These are phyloP conservation scores for Pipistrellus pipistrellus DNA, from an alignment of 2,797 vertebrate species.

Conservation along the genomic window DNA sequence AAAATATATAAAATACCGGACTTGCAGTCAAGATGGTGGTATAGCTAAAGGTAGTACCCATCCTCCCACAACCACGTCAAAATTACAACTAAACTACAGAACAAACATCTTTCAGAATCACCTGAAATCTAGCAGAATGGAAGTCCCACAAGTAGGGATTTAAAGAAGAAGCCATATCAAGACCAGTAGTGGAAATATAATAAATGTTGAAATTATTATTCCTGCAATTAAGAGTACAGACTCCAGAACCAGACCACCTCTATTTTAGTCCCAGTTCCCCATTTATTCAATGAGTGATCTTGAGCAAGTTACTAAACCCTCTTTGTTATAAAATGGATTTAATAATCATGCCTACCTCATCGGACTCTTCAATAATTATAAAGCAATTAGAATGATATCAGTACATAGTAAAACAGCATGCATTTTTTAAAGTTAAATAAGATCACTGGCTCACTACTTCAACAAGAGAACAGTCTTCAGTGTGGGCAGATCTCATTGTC, in stretches of 20 bases:
- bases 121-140: background rate
- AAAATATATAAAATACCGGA: background rate
- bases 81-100: background rate
- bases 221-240: background rate
- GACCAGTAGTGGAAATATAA: background rate
- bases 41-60: background rate
- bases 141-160: background rate
- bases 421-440: conserved; percentile 56
- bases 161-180: background rate
- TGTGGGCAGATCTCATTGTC: background rate
- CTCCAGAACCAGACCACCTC: background rate
- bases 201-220: background rate
- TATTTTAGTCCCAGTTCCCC: background rate
- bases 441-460: conserved; percentile 12
- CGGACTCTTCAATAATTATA: background rate
- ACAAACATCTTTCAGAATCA: background rate
- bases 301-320: background rate
- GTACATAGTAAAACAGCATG: background rate
- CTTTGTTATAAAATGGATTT: background rate
- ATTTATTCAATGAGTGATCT: background rate
- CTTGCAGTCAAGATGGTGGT: background rate
- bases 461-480: background rate
- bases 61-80: background rate
- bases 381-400: background rate
- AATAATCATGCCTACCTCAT: background rate